Evolutionary conservation across 2,888 invertebrate genomes (phyloP).

Genomic region (Fissipunctia ypsillon): DNA sequence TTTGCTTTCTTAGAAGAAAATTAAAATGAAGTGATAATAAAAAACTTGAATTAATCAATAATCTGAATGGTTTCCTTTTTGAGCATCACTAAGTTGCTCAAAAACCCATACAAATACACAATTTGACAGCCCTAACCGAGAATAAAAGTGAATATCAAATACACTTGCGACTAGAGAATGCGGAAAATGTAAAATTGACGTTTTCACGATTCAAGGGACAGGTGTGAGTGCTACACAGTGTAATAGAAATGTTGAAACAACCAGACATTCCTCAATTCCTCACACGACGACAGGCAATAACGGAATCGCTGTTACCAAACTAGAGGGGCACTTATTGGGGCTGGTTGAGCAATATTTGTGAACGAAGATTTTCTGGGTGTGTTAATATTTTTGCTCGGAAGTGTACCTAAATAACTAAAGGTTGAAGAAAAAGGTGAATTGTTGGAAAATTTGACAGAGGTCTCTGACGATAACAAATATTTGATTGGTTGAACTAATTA

Average conservation of each 20-base stretch:
- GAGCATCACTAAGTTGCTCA: too few species aligned
- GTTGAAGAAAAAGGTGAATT: neutral
- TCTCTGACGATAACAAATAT: too few species aligned
- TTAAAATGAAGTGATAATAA: too few species aligned
- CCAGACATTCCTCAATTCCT: conserved; percentile 70
- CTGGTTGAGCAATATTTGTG: conserved; percentile 29
- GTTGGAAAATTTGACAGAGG: too few species aligned
- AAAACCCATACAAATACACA: too few species aligned
- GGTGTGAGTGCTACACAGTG: conserved; percentile 80
- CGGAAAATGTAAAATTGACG: conserved; percentile 87
- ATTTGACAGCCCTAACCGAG: conserved; percentile 57
- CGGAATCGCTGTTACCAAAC: conserved; percentile 41
- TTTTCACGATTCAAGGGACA: conserved; percentile 84
- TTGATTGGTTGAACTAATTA: neutral
- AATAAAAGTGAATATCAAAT: conserved; percentile 79
- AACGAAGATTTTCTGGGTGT: conserved; percentile 20
- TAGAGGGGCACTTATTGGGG: conserved; percentile 46
- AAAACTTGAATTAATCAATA: too few species aligned
- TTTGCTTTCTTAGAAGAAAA: too few species aligned
- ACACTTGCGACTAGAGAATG: conserved; percentile 76
- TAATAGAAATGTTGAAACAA: conserved; percentile 80
- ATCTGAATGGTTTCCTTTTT: too few species aligned
- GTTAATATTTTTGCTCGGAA: conserved; percentile 18
- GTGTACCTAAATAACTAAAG: conserved; percentile 1
- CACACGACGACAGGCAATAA: conserved; percentile 58